Base-by-base conservation (phyloP, 1,140 invertebrate genomes). In the Acromyrmex heyeri region DNA sequence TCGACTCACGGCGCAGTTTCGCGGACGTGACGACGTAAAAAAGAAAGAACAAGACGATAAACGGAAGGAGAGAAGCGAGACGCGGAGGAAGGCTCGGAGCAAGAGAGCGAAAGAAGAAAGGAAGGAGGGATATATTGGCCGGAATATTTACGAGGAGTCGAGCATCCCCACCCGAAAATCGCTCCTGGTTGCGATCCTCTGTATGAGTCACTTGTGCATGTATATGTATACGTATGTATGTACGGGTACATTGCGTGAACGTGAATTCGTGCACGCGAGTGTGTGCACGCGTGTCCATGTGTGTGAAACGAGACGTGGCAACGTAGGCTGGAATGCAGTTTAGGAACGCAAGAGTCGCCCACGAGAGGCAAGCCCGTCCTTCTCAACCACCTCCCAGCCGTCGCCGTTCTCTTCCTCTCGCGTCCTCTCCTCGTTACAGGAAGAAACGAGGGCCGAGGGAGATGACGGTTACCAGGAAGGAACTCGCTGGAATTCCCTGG, bases 261-360 rank as follows among this genome's bases (percentile, higher is more conserved):
- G 7, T 57, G 30, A 57, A 30, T 30, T 30, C 27, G 50, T 48
- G 76, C 30, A 48, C 27, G 3, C 21, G 76, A n/a, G 48, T 34
- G 53, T 55, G 38, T 38, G 61, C 30, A 53, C 34, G 76, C 65
- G 65, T 79, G 64, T 88, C 70, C 77, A 81, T 73, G 77, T 89
- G 76, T 83, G 88, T 88, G 86, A 85, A 83, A 87, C 73, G 89
- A 92, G 91, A 93, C 91, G 88, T 93, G 92, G 92, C 91, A 92
- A 92, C 92, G 91, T 87, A 86, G 73, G 85, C 81, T 90, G 87
- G 91, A 93, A 93, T 93, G 93, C 89, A 91, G 91, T 92, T 93
- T 90, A 92, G 92, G 92, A 92, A 91, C 88, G 88, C 81, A 55
- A 82, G 87, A 86, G 77, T 91, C 87, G 86, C 82, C 87, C 86